A percentile compares a stretch with the other conserved stretches of the same genome.
These are phyloP conservation scores for Aspidiotus destructor DNA, from an alignment of 2,888 invertebrate genomes.

Conservation along the genomic window DNA sequence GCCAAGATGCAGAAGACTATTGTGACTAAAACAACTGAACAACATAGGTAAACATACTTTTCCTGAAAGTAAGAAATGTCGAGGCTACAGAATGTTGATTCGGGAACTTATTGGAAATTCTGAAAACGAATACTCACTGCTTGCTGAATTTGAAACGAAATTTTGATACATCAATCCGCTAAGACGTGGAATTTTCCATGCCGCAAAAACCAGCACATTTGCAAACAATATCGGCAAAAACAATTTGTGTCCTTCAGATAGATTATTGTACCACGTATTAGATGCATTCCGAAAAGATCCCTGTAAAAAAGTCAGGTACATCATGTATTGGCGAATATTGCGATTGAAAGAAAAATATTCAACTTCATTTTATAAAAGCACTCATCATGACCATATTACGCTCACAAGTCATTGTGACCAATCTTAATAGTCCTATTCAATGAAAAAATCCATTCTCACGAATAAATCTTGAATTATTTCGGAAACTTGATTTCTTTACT, in stretches of 20 bases:
- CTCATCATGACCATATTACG: too few species aligned
- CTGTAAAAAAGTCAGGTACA: slow-evolving; percentile 38
- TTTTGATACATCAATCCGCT: slow-evolving; percentile 68
- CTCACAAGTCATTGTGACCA: too few species aligned
- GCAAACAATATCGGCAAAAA: slow-evolving; percentile 68
- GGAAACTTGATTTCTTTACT: too few species aligned
- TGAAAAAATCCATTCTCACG: too few species aligned
- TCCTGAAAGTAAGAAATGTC: neutral
- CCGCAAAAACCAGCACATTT: slow-evolving; percentile 67
- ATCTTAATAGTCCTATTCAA: too few species aligned
- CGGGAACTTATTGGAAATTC: too few species aligned
- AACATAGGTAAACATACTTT: slow-evolving; percentile 20
- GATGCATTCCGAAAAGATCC: slow-evolving; percentile 41
- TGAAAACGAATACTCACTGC: slow-evolving; percentile 48
- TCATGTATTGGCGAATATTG: neutral
- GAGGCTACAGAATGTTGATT: too few species aligned
- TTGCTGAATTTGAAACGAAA: slow-evolving; percentile 72
- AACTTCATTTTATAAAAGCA: too few species aligned
- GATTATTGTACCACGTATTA: slow-evolving; percentile 60
- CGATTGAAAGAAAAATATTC: neutral
- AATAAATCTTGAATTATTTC: too few species aligned
- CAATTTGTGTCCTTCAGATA: slow-evolving; percentile 63
- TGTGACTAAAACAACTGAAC: slow-evolving; percentile 22
- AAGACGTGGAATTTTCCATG: slow-evolving; percentile 67
- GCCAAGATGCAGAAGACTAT: slow-evolving; percentile 6